Conservation (phyloP, 2,797 vertebrate genomes). For the Macropodus opercularis region DNA sequence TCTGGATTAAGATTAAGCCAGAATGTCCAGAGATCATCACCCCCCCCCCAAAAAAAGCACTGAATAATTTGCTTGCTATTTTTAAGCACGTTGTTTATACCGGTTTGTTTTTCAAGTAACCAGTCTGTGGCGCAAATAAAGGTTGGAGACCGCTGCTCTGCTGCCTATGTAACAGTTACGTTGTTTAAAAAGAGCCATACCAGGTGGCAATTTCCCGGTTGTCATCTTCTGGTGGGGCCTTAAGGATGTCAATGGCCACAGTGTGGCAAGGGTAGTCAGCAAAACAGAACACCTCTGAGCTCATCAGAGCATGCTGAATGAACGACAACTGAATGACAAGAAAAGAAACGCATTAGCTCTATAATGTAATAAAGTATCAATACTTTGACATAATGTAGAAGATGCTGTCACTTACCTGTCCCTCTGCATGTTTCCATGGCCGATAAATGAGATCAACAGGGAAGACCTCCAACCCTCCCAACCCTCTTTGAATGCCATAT, state of each 20-base stretch:
- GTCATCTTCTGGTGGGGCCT: constrained; percentile 98
- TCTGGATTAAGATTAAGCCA: too few species aligned
- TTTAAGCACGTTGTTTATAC: too few species aligned
- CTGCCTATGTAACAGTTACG: too few species aligned
- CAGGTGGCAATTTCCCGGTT: constrained; percentile 99
- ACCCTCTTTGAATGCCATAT: constrained; percentile 94
- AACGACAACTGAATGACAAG: constrained; percentile 91
- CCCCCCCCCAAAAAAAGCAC: too few species aligned
- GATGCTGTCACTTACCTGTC: constrained; percentile 96
- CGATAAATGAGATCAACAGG: constrained; percentile 98
- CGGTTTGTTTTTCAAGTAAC: too few species aligned
- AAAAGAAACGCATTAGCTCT: not conserved
- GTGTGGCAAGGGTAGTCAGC: constrained; percentile 97
- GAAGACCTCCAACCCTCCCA: constrained; percentile 96
- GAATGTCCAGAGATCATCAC: too few species aligned
- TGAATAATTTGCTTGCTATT: too few species aligned
- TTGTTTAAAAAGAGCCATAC: too few species aligned
- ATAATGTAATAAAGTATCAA: too few species aligned
- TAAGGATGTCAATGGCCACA: constrained; percentile 97
- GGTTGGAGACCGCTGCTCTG: too few species aligned
- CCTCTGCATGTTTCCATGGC: constrained; percentile 98
- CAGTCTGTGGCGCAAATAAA: too few species aligned
- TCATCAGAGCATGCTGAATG: constrained; percentile 98
- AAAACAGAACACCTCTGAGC: constrained; percentile 98
- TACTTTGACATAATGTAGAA: too few species aligned